These are phyloP conservation scores for Habrosyne pyritoides DNA, from an alignment of 2,888 invertebrate genomes.

Conservation along the genomic window DNA sequence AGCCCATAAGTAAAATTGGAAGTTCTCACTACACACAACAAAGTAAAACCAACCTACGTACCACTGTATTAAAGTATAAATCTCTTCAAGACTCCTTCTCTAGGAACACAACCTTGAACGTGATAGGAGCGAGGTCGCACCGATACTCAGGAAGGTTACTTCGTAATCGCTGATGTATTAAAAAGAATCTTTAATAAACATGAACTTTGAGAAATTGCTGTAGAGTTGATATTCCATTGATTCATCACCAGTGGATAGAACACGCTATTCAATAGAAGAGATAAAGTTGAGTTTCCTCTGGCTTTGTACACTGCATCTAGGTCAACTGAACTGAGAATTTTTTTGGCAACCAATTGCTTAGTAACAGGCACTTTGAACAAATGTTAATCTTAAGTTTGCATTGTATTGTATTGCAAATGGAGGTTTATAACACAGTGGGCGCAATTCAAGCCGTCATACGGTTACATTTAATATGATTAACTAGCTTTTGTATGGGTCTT, in stretches of 20 bases:
- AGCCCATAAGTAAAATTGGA: not conserved
- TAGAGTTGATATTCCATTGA: conserved; percentile 7
- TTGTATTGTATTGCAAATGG: not conserved
- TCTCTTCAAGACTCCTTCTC: not conserved
- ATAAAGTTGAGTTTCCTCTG: conserved; percentile 7
- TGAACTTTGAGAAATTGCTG: conserved; percentile 16
- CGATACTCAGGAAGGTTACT: conserved; percentile 62
- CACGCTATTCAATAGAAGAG: not conserved
- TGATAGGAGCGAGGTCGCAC: conserved; percentile 68
- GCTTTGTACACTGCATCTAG: conserved; percentile 18
- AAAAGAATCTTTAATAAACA: conserved; percentile 9
- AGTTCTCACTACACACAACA: conserved; percentile 4
- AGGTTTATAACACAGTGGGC: not conserved
- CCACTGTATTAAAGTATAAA: not conserved
- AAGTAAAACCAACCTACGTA: not conserved
- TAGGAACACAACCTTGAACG: conserved; percentile 71
- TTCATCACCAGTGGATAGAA: not conserved
- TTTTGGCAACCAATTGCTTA: conserved; percentile 41
- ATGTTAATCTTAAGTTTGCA: not conserved
- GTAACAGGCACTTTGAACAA: conserved; percentile 36
- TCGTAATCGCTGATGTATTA: conserved; percentile 18
- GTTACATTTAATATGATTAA: not conserved
- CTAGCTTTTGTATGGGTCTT: not conserved
- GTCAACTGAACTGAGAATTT: conserved; percentile 29
- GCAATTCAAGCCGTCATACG: not conserved